Evolutionary conservation across 2,888 invertebrate genomes (phyloP), one percentile per base, ranked within the genome.

Genomic region (Syritta pipiens): DNA sequence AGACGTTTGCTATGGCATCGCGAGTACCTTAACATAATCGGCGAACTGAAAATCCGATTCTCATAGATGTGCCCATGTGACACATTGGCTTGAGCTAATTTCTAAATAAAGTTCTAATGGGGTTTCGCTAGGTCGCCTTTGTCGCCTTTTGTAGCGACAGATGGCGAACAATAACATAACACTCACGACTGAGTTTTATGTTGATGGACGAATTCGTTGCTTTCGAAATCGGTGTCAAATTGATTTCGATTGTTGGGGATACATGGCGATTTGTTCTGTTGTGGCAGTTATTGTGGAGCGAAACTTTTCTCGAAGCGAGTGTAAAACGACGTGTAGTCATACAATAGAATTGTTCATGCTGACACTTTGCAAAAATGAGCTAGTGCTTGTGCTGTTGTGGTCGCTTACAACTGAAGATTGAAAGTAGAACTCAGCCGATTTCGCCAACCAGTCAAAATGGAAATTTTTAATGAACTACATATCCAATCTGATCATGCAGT

Each of bases 31-130:
- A 14, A 32, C 44, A 65, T 46, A 44, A 44, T 48, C 48, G 55
- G 46, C 37, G 37, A 57, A 57, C 55, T 46, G 12, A 57, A 67
- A 55, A 65, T 55, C 51, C 7, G 22, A 46, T 55, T 55, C 65
- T 35, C 32, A 53, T 28, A 49, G 46, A 22, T 12, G 53, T 24
- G 22, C 37, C 28, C 24, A 28, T 44, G 63, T 35, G 67, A 55
- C 55, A 55, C 55, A 46, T 49, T 37, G 57, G 32, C 24, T 59
- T 51, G 68, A 69, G 68, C 68, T 59, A 69, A 69, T 69, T 69
- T 69, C 59, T 59, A 69, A 69, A 69, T 69, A 17, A 42, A 69
- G 22, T 59, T 24, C 51, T 49, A 44, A 42, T 22, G 59, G 59
- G 32, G 44, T 12, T 10, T 35, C 7, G 17, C 12, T 20, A 5